Evolutionary conservation across 64 coral and sea anemone species (phyloP).

Genomic region (Catalaphyllia jardinei): DNA sequence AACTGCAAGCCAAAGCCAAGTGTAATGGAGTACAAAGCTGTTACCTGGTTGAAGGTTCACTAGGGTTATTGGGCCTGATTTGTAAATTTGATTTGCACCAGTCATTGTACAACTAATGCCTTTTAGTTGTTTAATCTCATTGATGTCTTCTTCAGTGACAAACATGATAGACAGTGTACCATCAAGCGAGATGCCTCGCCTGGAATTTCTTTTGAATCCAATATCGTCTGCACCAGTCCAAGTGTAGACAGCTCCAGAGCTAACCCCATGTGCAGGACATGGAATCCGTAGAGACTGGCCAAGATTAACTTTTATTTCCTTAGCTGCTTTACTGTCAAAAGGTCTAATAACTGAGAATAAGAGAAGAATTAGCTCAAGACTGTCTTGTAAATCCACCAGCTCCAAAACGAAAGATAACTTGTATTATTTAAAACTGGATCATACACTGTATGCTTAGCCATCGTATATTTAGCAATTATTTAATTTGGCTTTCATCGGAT

Average conservation of each 20-base stretch:
- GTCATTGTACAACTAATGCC: conserved; percentile 19
- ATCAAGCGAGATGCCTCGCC: conserved; percentile 5
- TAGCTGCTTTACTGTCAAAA: not conserved
- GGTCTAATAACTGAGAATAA: not conserved
- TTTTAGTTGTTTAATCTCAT: not conserved
- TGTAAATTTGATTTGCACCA: conserved; percentile 9
- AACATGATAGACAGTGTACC: conserved; percentile 32
- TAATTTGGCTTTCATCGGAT: no score
- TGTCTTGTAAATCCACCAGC: not conserved
- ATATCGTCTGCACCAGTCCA: not conserved
- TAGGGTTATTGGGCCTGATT: not conserved
- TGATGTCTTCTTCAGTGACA: conserved; percentile 14
- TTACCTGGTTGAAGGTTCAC: not conserved
- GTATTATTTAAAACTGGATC: no score
- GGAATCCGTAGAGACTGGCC: not conserved
- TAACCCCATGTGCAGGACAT: not conserved
- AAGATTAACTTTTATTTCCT: not conserved
- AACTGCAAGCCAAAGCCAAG: not conserved
- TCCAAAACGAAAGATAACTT: no score
- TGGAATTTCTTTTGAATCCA: not conserved
- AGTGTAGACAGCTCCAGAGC: not conserved
- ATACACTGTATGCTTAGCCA: no score
- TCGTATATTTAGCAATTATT: no score
- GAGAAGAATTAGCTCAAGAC: not conserved
- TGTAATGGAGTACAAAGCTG: not conserved